Evolutionary conservation across 2,888 invertebrate genomes (phyloP).

Genomic region (Ecliptopera silaceata): DNA sequence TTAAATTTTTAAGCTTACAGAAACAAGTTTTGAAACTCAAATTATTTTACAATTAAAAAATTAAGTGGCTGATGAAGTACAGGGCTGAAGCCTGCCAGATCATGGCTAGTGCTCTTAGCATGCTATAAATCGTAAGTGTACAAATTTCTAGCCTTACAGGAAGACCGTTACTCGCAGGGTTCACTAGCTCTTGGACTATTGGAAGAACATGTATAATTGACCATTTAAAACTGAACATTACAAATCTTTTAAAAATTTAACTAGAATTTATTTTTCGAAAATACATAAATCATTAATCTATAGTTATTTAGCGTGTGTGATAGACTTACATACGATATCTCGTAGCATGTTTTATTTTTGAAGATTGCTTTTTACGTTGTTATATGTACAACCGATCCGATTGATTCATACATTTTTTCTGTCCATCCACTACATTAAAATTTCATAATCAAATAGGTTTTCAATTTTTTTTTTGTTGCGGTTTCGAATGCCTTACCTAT

Average conservation of each 20-base stretch:
- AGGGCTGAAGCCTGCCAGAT: no score
- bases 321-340: no score
- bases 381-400: not conserved
- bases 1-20: no score
- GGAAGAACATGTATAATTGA: conserved; percentile 7
- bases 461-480: not conserved
- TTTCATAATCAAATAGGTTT: not conserved
- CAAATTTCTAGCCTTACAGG: no score
- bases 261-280: not conserved
- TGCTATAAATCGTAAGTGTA: no score
- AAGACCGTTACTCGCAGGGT: no score
- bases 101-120: no score
- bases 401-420: not conserved
- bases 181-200: no score
- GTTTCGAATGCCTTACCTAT: not conserved
- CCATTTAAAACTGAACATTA: conserved; percentile 17
- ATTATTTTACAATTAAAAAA: no score
- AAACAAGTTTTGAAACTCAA: no score
- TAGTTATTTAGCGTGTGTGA: no score
- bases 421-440: not conserved
- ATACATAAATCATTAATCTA: not conserved
- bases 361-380: not conserved
- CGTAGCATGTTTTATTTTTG: not conserved
- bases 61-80: no score
- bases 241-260: conserved; percentile 12